Evolutionary conservation across 2,888 invertebrate genomes (phyloP).

Genomic region (Drosophila phalerata): DNA sequence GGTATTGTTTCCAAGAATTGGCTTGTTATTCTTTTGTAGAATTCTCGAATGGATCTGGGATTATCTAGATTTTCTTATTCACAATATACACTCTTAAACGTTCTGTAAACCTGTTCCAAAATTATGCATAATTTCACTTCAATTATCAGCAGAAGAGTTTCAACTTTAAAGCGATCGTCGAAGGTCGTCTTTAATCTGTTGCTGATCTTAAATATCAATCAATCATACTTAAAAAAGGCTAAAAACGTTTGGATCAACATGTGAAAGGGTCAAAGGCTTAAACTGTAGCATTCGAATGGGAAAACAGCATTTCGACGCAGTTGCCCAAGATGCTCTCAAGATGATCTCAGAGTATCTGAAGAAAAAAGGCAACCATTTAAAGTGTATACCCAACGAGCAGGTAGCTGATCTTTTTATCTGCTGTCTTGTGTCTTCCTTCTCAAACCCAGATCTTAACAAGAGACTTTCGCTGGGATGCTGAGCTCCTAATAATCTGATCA

Average conservation of each 20-base stretch:
- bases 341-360: neutral
- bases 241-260: neutral
- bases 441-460: slow-evolving; percentile 6
- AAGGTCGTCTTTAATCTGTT: neutral
- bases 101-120: slow-evolving; percentile 56
- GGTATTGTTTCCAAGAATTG: neutral
- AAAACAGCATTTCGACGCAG: slow-evolving; percentile 28
- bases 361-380: neutral
- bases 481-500: slow-evolving; percentile 51
- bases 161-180: too few relatives aligned
- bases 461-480: slow-evolving; percentile 41
- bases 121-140: slow-evolving; percentile 49
- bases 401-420: slow-evolving; percentile 10
- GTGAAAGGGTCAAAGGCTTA: slow-evolving; percentile 37
- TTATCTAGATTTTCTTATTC: neutral
- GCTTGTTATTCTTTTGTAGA: neutral
- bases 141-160: slow-evolving; percentile 1
- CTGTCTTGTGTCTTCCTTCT: neutral
- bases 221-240: neutral
- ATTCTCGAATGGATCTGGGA: neutral
- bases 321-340: neutral
- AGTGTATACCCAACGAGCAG: slow-evolving; percentile 7
- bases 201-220: neutral
- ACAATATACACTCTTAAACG: neutral
- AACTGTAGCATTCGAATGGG: slow-evolving; percentile 63